Evolutionary conservation across 1,140 invertebrate species (phyloP).

Genomic region (Drosophila rufa): DNA sequence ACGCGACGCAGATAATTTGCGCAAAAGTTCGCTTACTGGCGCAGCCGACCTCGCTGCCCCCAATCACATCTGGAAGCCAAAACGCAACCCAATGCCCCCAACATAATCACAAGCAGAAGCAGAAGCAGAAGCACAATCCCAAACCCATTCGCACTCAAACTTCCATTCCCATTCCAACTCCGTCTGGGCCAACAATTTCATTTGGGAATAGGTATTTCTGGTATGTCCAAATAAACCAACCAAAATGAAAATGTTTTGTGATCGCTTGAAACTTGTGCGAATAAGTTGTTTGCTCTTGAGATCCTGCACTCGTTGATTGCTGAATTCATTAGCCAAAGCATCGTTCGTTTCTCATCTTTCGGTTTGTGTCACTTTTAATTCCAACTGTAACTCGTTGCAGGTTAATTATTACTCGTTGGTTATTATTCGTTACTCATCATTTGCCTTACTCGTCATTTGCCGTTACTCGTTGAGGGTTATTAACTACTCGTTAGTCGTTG

Average conservation of each 20-base stretch:
- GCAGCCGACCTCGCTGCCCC: constrained; percentile 11
- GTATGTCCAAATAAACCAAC: constrained; percentile 44
- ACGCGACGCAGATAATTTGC: constrained; percentile 82
- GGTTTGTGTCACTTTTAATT: no score
- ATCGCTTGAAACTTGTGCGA: constrained; percentile 27
- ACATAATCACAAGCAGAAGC: background rate
- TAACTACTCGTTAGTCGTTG: no score
- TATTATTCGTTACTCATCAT: background rate
- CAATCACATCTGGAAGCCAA: constrained; percentile 5
- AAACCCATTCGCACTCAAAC: background rate
- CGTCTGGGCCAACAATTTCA: constrained; percentile 49
- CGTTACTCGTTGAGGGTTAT: no score
- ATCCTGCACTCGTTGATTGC: constrained; percentile 20
- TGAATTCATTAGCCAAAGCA: constrained; percentile 16
- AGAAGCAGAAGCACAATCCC: background rate
- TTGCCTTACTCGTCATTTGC: no score
- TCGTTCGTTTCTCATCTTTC: no score
- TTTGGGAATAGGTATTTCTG: constrained; percentile 45
- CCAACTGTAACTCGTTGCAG: no score
- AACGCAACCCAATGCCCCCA: background rate
- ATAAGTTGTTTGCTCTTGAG: constrained; percentile 14
- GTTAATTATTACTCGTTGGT: no score
- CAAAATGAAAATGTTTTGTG: constrained; percentile 44
- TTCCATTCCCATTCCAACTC: constrained; percentile 1
- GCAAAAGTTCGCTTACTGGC: constrained; percentile 61